These are phyloP conservation scores for Dinocampus coccinellae DNA, from an alignment of 2,888 invertebrate genomes.

Conservation along the genomic window DNA sequence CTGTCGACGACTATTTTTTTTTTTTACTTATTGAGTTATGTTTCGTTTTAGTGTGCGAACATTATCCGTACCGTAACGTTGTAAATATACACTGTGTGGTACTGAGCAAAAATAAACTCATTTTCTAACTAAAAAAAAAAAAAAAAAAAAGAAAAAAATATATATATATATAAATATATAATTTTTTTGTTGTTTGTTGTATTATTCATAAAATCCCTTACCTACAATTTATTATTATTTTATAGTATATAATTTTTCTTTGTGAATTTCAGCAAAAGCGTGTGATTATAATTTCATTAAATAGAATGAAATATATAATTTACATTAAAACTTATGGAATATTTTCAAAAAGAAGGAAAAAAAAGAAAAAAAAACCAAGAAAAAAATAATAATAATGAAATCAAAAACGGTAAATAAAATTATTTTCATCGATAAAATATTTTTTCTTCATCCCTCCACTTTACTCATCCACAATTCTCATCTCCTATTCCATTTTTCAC, in stretches of 20 bases:
- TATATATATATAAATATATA: constrained; percentile 25
- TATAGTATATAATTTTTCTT: not conserved
- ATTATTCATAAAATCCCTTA: not conserved
- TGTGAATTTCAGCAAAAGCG: too few species aligned
- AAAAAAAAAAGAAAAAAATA: too few species aligned
- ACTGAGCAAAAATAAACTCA: constrained; percentile 69
- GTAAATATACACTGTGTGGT: constrained; percentile 67
- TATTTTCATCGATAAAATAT: too few species aligned
- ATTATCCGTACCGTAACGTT: constrained; percentile 65
- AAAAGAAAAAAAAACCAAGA: too few species aligned
- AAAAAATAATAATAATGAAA: too few species aligned
- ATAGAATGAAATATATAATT: too few species aligned
- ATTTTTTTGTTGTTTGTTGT: not conserved
- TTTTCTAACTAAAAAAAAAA: constrained; percentile 65
- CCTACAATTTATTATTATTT: not conserved
- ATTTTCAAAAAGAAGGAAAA: too few species aligned
- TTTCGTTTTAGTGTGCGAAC: constrained; percentile 53
- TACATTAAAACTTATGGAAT: too few species aligned
- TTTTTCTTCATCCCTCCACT: too few species aligned
- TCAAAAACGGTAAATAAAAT: too few species aligned
- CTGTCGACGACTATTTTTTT: constrained; percentile 42
- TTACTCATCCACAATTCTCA: too few species aligned
- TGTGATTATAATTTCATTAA: too few species aligned
- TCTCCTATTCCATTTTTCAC: not conserved
- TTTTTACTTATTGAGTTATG: constrained; percentile 59